Conservation (phyloP, 2,797 vertebrate genomes). For the Myotis myotis region DNA sequence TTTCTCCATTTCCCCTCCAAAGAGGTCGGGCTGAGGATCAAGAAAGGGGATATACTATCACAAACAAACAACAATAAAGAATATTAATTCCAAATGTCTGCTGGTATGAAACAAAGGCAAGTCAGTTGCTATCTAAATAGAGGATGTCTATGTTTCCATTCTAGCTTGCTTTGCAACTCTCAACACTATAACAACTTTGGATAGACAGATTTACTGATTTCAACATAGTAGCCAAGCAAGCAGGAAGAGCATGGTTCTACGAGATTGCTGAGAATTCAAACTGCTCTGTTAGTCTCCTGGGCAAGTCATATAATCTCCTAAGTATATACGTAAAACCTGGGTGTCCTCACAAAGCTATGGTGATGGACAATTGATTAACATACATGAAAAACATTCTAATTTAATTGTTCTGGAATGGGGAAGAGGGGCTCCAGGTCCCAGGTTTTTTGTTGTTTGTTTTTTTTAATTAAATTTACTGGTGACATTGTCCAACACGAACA, state of each 20-base stretch:
- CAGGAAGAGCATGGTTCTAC: not conserved
- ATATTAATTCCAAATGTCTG: not conserved
- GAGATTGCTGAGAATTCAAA: not conserved
- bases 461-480: no score
- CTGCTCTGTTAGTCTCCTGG: not conserved
- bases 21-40: not conserved
- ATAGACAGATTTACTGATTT: not conserved
- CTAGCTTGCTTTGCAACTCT: constrained; percentile 6
- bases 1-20: not conserved
- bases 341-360: not conserved
- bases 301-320: not conserved
- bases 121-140: not conserved
- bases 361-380: not conserved
- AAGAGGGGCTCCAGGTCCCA: no score
- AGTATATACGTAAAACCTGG: not conserved
- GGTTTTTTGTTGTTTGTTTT: no score
- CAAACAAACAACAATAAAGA: not conserved
- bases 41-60: not conserved
- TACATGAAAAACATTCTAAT: not conserved
- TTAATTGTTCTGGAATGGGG: not conserved
- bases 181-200: not conserved
- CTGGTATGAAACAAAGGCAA: not conserved
- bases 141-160: not conserved
- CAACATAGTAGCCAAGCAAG: not conserved
- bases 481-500: no score